phyloP scores from a whole-genome alignment of 2,888 invertebrate genomes.

The Leucophenga montana region DNA sequence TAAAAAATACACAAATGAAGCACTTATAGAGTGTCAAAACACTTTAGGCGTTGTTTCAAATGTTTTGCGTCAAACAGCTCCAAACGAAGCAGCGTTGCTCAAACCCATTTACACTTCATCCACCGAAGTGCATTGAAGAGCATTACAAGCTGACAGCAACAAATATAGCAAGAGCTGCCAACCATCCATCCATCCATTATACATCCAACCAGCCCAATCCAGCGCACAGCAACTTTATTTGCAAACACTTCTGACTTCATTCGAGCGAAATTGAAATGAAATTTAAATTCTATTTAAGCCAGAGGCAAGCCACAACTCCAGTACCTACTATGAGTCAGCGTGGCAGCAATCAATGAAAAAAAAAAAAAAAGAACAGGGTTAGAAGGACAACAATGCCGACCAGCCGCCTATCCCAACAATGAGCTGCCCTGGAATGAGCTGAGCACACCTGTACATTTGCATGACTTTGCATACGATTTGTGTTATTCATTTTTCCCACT shows the following conservation, averaged over 20 bases:
- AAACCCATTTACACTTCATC: too few species aligned
- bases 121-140: too few species aligned
- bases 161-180: too few species aligned
- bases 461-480: neutral
- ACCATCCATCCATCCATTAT: too few species aligned
- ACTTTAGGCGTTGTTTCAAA: neutral
- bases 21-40: neutral
- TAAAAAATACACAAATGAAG: neutral
- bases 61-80: neutral
- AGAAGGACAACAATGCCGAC: neutral
- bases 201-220: neutral
- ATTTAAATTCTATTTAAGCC: slow-evolving; percentile 3
- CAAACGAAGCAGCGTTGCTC: neutral
- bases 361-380: too few species aligned
- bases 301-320: neutral
- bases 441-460: too few species aligned
- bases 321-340: neutral
- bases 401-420: neutral
- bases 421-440: too few species aligned
- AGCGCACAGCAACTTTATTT: neutral
- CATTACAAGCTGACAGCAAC: too few species aligned
- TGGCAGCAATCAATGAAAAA: neutral
- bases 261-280: neutral
- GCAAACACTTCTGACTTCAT: too few species aligned
- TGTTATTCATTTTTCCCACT: neutral